Base-by-base conservation (phyloP, 2,888 invertebrate genomes). In the Griposia aprilina region DNA sequence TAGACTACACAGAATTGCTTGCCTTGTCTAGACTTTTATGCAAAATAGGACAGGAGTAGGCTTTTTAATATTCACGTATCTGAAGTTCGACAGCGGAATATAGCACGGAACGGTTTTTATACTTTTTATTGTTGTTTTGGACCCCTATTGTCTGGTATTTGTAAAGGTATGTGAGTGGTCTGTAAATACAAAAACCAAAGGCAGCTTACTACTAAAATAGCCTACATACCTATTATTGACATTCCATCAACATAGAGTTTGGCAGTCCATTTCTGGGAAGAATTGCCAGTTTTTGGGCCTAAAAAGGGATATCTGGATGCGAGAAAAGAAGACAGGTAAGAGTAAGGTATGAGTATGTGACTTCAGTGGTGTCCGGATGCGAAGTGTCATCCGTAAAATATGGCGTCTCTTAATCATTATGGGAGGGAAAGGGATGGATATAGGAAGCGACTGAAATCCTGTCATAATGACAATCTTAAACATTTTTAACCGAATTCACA, bases 1-100 rank as follows among this genome's bases (percentile, higher is more conserved):
- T 68, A 77, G 68, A 78, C 78, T 36, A 1, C 2, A 26, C 17
- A 17, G 55, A 68, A 78, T 78, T 68, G 30, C 52, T 8, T 13
- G 20, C 30, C 59, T 45, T 60, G 45, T 20, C 17, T 66, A 50
- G 41, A 45, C 8, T 50, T 52, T 55, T 30, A 67, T 66, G 36
- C 15, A 41, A 41, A 52, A 62, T 11, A n/a, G n/a, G 0, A 36
- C 45, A 63, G 52, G 15, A 30, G 7, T 59, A 15, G 4, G 0
- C 30, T 73, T 62, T 76, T 62, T 76, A n/a, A 30, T 50, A 2
- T 26, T 6, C 17, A 23, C n/a, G 4, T 60, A 23, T 41, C 41
- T 60, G 23, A 60, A 8, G 2, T 15, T 62, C 20, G 3, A 41
- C 20, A 10, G 41, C 13, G 10, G n/a, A 52, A 41, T 48, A 30